These are phyloP conservation scores for Hippolais icterina DNA, from an alignment of 2,113 vertebrate species.

Conservation along the genomic window DNA sequence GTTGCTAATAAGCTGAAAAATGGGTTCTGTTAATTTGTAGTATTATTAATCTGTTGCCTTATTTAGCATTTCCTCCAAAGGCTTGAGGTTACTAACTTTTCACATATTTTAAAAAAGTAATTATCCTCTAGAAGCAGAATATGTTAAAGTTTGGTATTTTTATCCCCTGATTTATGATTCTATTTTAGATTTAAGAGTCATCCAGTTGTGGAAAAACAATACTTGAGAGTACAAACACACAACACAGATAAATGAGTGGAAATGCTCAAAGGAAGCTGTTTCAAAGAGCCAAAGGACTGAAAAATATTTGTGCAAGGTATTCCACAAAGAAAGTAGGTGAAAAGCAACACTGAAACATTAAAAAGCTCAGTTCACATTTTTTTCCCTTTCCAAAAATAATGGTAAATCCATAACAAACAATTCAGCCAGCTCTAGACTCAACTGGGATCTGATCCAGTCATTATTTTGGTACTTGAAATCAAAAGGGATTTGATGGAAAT, in stretches of 20 bases:
- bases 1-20: not conserved
- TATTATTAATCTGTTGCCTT: not conserved
- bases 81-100: not conserved
- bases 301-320: not conserved
- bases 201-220: not conserved
- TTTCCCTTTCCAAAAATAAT: not conserved
- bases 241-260: not conserved
- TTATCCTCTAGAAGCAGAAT: not conserved
- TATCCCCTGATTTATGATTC: not conserved
- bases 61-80: not conserved
- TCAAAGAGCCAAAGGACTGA: not conserved
- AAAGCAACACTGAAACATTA: not conserved
- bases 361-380: not conserved
- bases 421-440: constrained; percentile 8
- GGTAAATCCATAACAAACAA: constrained; percentile 31
- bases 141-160: not conserved
- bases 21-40: not conserved
- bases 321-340: not conserved
- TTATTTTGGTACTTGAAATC: constrained; percentile 55
- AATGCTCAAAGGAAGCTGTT: not conserved
- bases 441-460: constrained; percentile 5
- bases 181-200: constrained; percentile 28
- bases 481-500: constrained; percentile 47
- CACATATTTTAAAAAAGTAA: not conserved
- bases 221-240: not conserved